Evolutionary conservation across 2,888 invertebrate genomes (phyloP), one percentile per base, ranked within the genome.

Genomic region (Epicampocera succincta): DNA sequence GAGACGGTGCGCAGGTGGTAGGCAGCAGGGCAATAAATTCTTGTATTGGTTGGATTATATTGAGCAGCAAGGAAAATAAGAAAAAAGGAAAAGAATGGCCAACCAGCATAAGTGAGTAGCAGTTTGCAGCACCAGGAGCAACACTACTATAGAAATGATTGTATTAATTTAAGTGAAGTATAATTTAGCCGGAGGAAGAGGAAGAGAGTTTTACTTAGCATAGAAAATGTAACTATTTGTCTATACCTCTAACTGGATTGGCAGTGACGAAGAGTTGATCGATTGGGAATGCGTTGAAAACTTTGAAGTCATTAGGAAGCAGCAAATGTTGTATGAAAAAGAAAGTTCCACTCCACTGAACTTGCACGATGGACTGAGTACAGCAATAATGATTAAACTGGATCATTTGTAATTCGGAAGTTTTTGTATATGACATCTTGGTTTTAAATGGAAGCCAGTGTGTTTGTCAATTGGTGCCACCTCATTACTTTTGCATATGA

Each of bases 11-110:
- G 76, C 83, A 80, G 76, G 76, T 77, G 80, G 80, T 65, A 54
- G 83, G 74, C 83, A 85, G 66, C 80, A 65, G 42, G 58, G 65
- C 76, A 54, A 82, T 78, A 72, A 78, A 78, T 75, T 71, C 38
- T 71, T 75, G 65, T 60, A 75, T 75, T 71, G 75, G 65, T 11
- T 38, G 60, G 65, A 71, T 69, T 69, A 69, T 52, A 66, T 50
- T 40, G 44, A 33, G 12, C 0, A 60, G 60, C 42, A 42, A n/a
- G 15, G 25, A 40, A 33, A 25, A 46, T 25, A 17, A 38, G 13
- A 48, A 40, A 11, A 33, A 3, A 46, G 9, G 11, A 29, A 13
- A 42, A 29, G 19, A 52, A 21, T 12, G 25, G 3, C 6, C 38
- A 29, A 25, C 17, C 17, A 50, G 60, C 75, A 54, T 52, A 68